Percentiles rank a stretch among this genome's conserved stretches.
These are phyloP conservation scores for Tenrec ecaudatus DNA, from an alignment of 2,113 vertebrate species.

Conservation along the genomic window DNA sequence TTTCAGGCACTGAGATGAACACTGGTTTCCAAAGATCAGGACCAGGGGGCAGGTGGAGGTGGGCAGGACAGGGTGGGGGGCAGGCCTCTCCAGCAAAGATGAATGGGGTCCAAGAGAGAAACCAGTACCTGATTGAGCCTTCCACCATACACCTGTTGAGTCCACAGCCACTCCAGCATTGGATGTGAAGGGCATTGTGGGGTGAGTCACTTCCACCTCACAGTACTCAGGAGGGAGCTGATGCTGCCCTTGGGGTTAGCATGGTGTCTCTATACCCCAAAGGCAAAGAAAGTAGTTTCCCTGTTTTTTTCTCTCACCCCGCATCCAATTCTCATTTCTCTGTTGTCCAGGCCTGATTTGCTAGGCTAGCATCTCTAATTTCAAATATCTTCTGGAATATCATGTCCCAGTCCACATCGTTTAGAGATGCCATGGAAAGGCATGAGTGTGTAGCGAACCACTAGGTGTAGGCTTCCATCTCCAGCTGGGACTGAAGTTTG, in stretches of 20 bases:
- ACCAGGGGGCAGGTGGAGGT: not conserved
- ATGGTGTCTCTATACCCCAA: not conserved
- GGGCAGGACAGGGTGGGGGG: not conserved
- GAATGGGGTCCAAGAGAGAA: not conserved
- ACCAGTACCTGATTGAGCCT: not conserved
- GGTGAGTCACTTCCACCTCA: not conserved
- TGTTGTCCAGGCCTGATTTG: not conserved
- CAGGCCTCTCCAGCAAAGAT: not conserved
- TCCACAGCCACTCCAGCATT: not conserved
- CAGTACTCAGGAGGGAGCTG: not conserved
- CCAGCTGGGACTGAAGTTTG: not conserved
- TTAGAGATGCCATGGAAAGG: not conserved
- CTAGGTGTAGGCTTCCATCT: not conserved
- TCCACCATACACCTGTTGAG: not conserved
- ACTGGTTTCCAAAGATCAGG: not conserved
- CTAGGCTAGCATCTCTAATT: not conserved
- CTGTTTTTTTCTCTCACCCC: not conserved
- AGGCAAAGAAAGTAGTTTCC: not conserved
- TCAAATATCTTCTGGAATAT: not conserved
- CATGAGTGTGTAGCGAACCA: fast-evolving
- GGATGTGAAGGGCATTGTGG: not conserved
- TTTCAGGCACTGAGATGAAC: not conserved
- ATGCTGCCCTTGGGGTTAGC: not conserved
- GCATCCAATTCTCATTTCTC: not conserved
- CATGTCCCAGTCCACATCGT: too few species aligned